phyloP scores from a whole-genome alignment of 2,888 invertebrate species.

The Herminia tarsipennalis region DNA sequence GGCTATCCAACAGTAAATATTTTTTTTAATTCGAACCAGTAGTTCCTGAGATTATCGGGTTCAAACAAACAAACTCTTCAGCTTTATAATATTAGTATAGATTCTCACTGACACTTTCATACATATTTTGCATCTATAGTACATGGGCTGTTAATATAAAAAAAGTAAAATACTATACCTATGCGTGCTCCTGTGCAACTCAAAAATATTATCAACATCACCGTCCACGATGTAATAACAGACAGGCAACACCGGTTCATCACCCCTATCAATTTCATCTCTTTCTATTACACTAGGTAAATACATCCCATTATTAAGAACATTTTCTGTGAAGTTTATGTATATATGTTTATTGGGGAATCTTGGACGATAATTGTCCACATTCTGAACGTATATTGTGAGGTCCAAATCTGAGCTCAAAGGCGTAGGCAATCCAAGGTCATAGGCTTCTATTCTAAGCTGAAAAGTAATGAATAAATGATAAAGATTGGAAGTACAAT shows the following conservation, averaged over 20 bases:
- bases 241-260: slow-evolving; percentile 92
- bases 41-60: too few species aligned
- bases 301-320: slow-evolving; percentile 86
- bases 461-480: slow-evolving; percentile 58
- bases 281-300: slow-evolving; percentile 94
- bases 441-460: slow-evolving; percentile 96
- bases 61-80: too few species aligned
- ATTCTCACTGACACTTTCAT: too few species aligned
- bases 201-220: slow-evolving; percentile 90
- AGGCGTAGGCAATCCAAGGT: slow-evolving; percentile 94
- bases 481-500: background rate
- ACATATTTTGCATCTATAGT: background rate
- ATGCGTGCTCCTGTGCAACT: slow-evolving; percentile 90
- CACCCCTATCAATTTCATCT: slow-evolving; percentile 93
- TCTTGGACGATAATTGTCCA: slow-evolving; percentile 95
- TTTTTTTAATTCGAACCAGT: too few species aligned
- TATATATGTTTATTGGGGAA: slow-evolving; percentile 90
- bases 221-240: slow-evolving; percentile 97
- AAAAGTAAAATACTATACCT: slow-evolving; percentile 70
- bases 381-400: slow-evolving; percentile 94
- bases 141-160: background rate
- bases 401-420: slow-evolving; percentile 95
- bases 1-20: too few species aligned
- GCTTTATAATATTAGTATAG: too few species aligned
- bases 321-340: slow-evolving; percentile 90